Base-by-base conservation (phyloP, 2,888 invertebrate species). In the Lithophane ornitopus region DNA sequence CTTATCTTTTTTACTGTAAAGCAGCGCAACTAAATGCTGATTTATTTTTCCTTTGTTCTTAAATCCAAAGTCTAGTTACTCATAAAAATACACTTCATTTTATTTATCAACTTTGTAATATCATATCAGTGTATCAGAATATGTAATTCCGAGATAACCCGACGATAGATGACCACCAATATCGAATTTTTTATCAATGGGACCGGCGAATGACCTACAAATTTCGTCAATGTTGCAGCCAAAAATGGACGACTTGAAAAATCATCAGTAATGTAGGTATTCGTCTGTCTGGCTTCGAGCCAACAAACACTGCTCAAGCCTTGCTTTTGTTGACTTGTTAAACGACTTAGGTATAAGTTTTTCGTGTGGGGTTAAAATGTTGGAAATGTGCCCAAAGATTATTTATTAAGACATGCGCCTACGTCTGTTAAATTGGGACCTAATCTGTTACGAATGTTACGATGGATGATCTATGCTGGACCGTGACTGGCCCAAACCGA, bases 321-420 rank as follows among this genome's bases (percentile, higher is more conserved):
- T 80, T 80, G 80, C 46, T 26, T 71, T 26, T 16, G 68, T 26
- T 22, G 68, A 76, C 49, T 63, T 77, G 19, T 26, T 61, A 76
- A 76, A 76, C 70, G 62, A 80, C 56, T 74, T 74, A n/a, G n/a
- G n/a, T n/a, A 34, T 12, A 73, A 78, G 66, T 80, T 65, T 56
- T 65, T 41, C 56, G 46, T 46, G 73, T 67, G 34, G 61, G 26
- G 66, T 67, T 62, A 52, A 52, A 1, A 74, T 39, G 67, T 80
- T 79, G 78, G 78, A 58, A 68, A 34, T 16, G 2, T 63, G 78
- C 78, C 78, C 62, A 58, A 14, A 62, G 8, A 67, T 58, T 56
- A 62, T 76, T 76, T 44, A 76, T 62, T 61, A 26, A 67, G 46
- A 62, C 26, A 56, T n/a, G 14, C 49, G 26, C 54, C 34, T 49